Base-by-base conservation (phyloP, 1,140 invertebrate species). In the Potamilus streckersoni region DNA sequence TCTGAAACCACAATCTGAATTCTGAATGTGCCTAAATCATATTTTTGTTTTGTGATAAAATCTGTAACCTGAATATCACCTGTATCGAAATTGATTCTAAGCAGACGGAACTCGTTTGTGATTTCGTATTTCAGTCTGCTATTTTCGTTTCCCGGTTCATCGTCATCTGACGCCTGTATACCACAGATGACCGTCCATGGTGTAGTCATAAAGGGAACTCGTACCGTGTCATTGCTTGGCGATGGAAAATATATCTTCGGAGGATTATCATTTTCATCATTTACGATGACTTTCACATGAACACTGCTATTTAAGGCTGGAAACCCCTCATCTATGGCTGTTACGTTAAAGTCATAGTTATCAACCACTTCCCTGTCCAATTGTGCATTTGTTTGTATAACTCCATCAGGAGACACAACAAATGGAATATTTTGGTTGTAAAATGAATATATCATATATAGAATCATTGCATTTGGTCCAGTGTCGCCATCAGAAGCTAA, bases 221-320 rank as follows among this genome's bases (percentile, higher is more conserved):
- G 57, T 5, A 67, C 31, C 49, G 75, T 72, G 31, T 69, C 73
- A 56, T 77, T 77, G 23, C 65, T 27, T 4, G 65, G 69, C 62
- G n/a, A 69, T 16, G 75, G 75, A 63, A 77, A 77, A 19, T 17
- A 13, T 20, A 77, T 69, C 27, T 68, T 27, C 8, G 79, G 75
- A 68, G 56, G 68, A 23, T 73, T 71, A 60, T 80, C 79, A 71
- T 80, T 78, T 15, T 69, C 75, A 71, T 80, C 79, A 23, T 60
- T 64, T 3, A 98, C 96, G 58, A 91, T 91, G 0, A 98, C 96
- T 17, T 93, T 91, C 1, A 98, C 91, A 96, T 85, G 96, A 96
- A 20, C 92, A 91, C 3, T 94, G 93, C n/a, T 71, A 19, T 66
- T 78, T 15, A 73, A 56, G 1, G 74, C 70, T 19, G 57, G 23